phyloP scores from a whole-genome alignment of 2,113 vertebrate genomes.

The Thomomys bottae region DNA sequence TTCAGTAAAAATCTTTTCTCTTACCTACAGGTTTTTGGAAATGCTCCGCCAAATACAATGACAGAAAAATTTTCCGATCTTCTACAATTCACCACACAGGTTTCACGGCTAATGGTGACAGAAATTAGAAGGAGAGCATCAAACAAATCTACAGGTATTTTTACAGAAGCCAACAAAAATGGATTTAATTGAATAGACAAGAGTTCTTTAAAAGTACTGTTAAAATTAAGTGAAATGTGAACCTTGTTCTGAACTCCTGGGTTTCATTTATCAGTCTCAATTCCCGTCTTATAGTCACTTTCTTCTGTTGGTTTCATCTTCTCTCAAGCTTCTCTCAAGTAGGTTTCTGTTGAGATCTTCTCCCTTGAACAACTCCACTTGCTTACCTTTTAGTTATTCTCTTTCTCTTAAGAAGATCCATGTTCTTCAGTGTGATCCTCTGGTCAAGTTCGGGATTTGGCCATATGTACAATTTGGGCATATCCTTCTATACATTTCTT shows the following conservation, averaged over 20 bases:
- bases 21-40: slow-evolving; percentile 94
- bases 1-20: slow-evolving; percentile 46
- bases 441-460: neutral
- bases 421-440: neutral
- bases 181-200: neutral
- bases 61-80: slow-evolving; percentile 98
- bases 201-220: neutral
- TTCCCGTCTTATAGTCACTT: neutral
- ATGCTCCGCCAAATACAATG: slow-evolving; percentile 96
- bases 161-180: neutral
- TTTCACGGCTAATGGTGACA: slow-evolving; percentile 98
- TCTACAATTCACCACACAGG: slow-evolving; percentile 99
- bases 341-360: neutral
- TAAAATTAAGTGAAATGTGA: neutral
- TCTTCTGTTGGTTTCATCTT: neutral
- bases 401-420: neutral
- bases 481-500: neutral
- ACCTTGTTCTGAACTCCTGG: neutral
- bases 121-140: slow-evolving; percentile 98
- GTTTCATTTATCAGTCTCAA: neutral
- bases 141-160: slow-evolving; percentile 97
- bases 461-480: neutral
- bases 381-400: neutral
- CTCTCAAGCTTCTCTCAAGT: neutral
- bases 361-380: neutral